A percentile compares a stretch with the other conserved stretches of the same genome.
Evolutionary conservation across 2,888 invertebrate genomes (phyloP).

Genomic region (Diogma glabrata): DNA sequence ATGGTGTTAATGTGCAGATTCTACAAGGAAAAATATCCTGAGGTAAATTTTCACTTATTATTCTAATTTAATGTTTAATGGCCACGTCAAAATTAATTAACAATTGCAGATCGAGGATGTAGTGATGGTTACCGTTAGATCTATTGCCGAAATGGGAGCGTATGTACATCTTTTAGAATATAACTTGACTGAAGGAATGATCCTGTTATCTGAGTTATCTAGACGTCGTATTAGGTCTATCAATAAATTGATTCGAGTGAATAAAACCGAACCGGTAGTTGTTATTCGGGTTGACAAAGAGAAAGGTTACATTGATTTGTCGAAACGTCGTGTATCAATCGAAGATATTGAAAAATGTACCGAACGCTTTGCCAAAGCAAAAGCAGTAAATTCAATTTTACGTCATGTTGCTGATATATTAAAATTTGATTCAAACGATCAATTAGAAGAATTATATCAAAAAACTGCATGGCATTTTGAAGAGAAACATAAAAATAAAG

Average conservation of each 20-base stretch:
- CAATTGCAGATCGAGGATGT: conserved; percentile 74
- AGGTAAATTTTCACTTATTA: conserved; percentile 32
- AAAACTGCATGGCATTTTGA: conserved; percentile 99
- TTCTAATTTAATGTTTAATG: background rate
- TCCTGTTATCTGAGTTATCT: conserved; percentile 93
- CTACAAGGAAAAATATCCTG: conserved; percentile 95
- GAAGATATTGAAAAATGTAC: conserved; percentile 98
- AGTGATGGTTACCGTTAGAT: conserved; percentile 96
- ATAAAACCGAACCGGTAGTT: conserved; percentile 97
- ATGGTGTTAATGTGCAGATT: conserved; percentile 93
- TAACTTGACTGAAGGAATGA: conserved; percentile 99
- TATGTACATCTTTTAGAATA: conserved; percentile 97
- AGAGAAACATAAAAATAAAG: conserved; percentile 90
- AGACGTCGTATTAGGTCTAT: conserved; percentile 97
- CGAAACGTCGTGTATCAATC: conserved; percentile 94
- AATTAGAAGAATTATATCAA: conserved; percentile 88
- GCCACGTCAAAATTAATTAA: background rate
- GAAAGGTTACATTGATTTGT: conserved; percentile 98
- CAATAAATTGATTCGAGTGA: conserved; percentile 97
- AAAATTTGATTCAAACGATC: conserved; percentile 80
- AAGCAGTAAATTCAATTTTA: conserved; percentile 95
- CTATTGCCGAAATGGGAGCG: conserved; percentile 99
- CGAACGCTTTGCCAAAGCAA: conserved; percentile 95
- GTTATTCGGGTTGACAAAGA: conserved; percentile 99
- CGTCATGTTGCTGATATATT: conserved; percentile 94